phyloP scores from a whole-genome alignment of 1,140 invertebrate genomes.

The Achroia grisella region DNA sequence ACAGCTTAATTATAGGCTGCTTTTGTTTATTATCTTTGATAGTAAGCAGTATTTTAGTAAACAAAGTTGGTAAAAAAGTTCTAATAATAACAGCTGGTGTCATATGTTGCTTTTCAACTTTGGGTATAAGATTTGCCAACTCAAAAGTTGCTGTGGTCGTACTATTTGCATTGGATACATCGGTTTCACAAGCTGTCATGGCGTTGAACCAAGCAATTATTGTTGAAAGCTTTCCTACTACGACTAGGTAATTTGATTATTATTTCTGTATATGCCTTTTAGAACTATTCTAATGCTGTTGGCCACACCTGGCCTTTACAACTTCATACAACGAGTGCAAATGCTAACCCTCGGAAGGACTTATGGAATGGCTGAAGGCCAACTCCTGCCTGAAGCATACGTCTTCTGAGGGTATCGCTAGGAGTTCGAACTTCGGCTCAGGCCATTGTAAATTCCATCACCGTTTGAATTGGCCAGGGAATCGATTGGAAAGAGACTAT shows the following conservation, averaged over 20 bases:
- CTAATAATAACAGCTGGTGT: constrained; percentile 16
- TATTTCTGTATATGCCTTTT: too few relatives aligned
- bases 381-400: too few relatives aligned
- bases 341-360: too few relatives aligned
- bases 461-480: too few relatives aligned
- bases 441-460: too few relatives aligned
- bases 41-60: constrained; percentile 42
- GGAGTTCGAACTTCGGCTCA: too few relatives aligned
- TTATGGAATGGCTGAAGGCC: too few relatives aligned
- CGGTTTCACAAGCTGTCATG: constrained; percentile 40
- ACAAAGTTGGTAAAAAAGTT: constrained; percentile 43
- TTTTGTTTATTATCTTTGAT: constrained; percentile 38
- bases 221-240: constrained; percentile 69
- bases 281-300: too few relatives aligned
- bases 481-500: too few relatives aligned
- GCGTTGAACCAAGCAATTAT: constrained; percentile 49
- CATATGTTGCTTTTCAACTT: constrained; percentile 9
- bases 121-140: constrained; percentile 22
- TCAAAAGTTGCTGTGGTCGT: constrained; percentile 19
- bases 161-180: constrained; percentile 52
- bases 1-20: constrained; percentile 47
- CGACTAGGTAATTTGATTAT: constrained; percentile 43
- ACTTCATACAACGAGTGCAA: too few relatives aligned
- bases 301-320: too few relatives aligned
- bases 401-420: too few relatives aligned